These are phyloP conservation scores for Reticulitermes lucifugus DNA, from an alignment of 2,888 invertebrate species.

Conservation along the genomic window DNA sequence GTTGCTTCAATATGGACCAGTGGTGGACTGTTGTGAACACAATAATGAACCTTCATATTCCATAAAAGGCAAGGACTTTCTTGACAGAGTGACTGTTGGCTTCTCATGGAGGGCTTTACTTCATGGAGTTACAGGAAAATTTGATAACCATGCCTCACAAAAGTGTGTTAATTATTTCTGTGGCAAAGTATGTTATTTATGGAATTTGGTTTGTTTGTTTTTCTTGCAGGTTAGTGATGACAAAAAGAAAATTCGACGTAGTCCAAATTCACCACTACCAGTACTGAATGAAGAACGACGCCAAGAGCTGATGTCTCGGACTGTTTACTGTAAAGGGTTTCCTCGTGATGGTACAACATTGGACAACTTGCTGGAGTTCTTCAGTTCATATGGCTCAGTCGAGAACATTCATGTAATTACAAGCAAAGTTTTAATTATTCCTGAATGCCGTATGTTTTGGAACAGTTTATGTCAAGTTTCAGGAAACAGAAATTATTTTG, in stretches of 20 bases:
- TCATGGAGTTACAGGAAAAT: too few species aligned
- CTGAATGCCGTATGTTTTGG: too few species aligned
- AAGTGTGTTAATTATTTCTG: not conserved
- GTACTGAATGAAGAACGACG: conserved; percentile 86
- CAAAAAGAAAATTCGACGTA: conserved; percentile 78
- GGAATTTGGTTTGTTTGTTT: not conserved
- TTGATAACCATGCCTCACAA: too few species aligned
- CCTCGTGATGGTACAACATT: conserved; percentile 74
- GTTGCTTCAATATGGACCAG: too few species aligned
- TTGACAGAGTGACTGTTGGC: too few species aligned
- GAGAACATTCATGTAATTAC: conserved; percentile 70
- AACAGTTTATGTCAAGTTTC: too few species aligned
- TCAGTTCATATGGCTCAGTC: conserved; percentile 75
- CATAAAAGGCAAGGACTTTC: too few species aligned
- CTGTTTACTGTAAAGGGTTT: conserved; percentile 91
- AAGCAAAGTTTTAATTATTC: too few species aligned
- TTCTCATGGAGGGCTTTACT: too few species aligned
- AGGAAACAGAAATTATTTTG: too few species aligned
- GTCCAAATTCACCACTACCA: conserved; percentile 80
- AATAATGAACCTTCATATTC: too few species aligned
- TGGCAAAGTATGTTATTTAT: not conserved
- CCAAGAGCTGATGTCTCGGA: conserved; percentile 79
- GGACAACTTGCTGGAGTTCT: conserved; percentile 79
- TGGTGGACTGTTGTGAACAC: too few species aligned
- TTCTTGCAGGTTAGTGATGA: conserved; percentile 73